These are phyloP conservation scores for Lycaon pictus DNA, from an alignment of 2,113 vertebrate genomes.

Conservation along the genomic window DNA sequence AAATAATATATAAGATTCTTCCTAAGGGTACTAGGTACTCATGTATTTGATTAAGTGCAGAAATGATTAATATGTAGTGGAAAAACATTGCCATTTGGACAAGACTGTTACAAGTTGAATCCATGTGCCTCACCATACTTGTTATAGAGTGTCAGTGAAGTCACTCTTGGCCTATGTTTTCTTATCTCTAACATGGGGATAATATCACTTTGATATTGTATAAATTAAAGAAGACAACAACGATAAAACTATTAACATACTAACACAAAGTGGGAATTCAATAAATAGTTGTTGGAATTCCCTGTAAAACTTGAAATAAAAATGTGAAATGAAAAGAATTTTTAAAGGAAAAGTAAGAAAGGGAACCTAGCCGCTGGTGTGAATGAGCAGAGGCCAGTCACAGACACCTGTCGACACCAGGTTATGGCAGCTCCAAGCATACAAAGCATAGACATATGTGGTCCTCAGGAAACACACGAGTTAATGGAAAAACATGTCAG, in stretches of 20 bases:
- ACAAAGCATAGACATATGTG: too few relatives aligned
- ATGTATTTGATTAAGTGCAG: neutral
- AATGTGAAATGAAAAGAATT: neutral
- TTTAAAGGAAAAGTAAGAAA: neutral
- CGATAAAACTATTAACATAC: neutral
- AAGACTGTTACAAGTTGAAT: neutral
- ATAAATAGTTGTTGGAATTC: neutral
- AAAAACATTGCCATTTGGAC: neutral
- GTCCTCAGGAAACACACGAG: neutral
- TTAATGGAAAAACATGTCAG: neutral
- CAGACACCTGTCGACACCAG: too few relatives aligned
- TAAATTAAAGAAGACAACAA: neutral
- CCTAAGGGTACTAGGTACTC: neutral
- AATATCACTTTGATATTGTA: neutral
- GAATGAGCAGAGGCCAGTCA: neutral
- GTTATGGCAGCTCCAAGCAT: too few relatives aligned
- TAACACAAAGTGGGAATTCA: neutral
- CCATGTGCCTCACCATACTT: fast-evolving
- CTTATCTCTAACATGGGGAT: neutral
- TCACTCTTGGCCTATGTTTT: neutral
- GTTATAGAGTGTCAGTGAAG: neutral
- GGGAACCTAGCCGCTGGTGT: fast-evolving
- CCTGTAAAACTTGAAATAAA: neutral
- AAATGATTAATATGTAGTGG: neutral
- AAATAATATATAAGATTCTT: neutral